Evolutionary conservation across 1,140 invertebrate species (phyloP).

Genomic region (Cylas formicarius): DNA sequence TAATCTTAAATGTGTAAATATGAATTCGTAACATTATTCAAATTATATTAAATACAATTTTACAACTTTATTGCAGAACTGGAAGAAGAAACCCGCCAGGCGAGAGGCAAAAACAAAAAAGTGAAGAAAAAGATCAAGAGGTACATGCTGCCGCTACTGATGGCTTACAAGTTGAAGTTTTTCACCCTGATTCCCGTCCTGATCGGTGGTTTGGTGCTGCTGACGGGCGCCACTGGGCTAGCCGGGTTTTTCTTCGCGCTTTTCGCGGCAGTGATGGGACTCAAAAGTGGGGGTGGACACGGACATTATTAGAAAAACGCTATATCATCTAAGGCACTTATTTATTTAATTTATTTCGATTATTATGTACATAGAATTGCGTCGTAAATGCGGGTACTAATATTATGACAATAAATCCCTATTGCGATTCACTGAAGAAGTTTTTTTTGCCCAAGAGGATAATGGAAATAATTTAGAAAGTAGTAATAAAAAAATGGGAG

Average conservation of each 20-base stretch:
- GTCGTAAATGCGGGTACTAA: neutral
- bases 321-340: neutral
- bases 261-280: constrained; percentile 56
- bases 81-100: constrained; percentile 26
- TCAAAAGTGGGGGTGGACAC: constrained; percentile 30
- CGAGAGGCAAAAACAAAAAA: constrained; percentile 42
- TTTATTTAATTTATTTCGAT: neutral
- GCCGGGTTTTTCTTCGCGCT: constrained; percentile 80
- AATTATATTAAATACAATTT: constrained; percentile 3
- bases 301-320: neutral
- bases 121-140: constrained; percentile 56
- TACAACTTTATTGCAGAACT: constrained; percentile 17
- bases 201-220: constrained; percentile 61
- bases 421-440: neutral
- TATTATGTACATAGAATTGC: neutral
- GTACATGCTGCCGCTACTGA: constrained; percentile 62
- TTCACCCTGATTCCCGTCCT: constrained; percentile 68
- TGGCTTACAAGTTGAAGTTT: constrained; percentile 78
- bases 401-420: neutral
- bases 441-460: neutral
- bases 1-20: neutral
- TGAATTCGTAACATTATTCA: constrained; percentile 4
- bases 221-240: constrained; percentile 66
- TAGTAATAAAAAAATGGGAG: neutral
- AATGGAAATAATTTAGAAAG: neutral